phyloP scores from a whole-genome alignment of 2,797 vertebrate species.

The Muraenolepis orangiensis region DNA sequence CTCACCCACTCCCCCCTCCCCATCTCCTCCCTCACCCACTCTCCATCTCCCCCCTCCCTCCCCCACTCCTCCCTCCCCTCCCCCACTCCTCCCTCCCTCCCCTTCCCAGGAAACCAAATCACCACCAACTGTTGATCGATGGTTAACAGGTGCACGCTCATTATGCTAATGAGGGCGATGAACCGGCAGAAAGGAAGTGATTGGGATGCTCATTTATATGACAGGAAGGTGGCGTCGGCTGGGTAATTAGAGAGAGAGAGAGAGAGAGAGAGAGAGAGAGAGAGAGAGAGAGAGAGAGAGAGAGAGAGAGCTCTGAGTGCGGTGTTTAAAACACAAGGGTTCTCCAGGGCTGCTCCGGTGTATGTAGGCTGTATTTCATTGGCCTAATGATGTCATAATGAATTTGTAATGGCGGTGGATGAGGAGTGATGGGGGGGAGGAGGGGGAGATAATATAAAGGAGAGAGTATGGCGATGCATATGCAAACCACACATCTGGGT shows the following conservation, averaged over 20 bases:
- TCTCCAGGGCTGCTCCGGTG: slow-evolving; percentile 57
- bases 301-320: slow-evolving; percentile 31
- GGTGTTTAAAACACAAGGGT: slow-evolving; percentile 63
- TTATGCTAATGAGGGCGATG: slow-evolving; percentile 70
- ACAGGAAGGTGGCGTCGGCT: slow-evolving; percentile 70
- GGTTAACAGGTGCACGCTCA: slow-evolving; percentile 73
- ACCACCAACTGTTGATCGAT: slow-evolving; percentile 66
- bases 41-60: too few species aligned
- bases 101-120: slow-evolving; percentile 38
- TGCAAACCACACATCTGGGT: too few species aligned
- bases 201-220: slow-evolving; percentile 77
- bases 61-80: slow-evolving; percentile 36
- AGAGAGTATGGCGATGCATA: background rate
- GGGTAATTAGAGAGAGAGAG: slow-evolving; percentile 70
- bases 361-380: slow-evolving; percentile 66
- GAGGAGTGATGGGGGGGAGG: slow-evolving; percentile 31
- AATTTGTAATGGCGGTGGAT: slow-evolving; percentile 68
- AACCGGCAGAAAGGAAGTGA: slow-evolving; percentile 73
- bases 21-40: too few species aligned
- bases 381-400: slow-evolving; percentile 75
- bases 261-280: slow-evolving; percentile 51
- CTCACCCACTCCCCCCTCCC: too few species aligned
- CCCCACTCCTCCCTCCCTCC: slow-evolving; percentile 49
- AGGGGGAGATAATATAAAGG: slow-evolving; percentile 26
- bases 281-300: slow-evolving; percentile 46